These are phyloP conservation scores for Steinernema feltiae DNA, from an alignment of 1,140 invertebrate species.

Conservation along the genomic window DNA sequence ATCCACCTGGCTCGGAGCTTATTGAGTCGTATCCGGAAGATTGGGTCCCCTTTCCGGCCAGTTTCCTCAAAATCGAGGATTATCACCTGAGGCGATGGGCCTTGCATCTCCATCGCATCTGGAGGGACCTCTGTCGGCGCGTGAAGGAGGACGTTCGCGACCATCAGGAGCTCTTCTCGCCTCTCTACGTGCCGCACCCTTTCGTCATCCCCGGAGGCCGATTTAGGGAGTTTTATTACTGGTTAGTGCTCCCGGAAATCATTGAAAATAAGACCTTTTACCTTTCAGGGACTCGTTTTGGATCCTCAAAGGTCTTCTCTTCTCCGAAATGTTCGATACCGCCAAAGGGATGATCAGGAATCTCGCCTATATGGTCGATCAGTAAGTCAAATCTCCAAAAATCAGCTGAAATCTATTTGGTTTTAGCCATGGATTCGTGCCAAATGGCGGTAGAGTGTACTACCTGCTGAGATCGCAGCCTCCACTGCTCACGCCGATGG, in stretches of 20 bases:
- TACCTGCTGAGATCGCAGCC: slow-evolving; percentile 77
- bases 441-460: slow-evolving; percentile 80
- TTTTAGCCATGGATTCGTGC: slow-evolving; percentile 69
- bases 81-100: slow-evolving; percentile 63
- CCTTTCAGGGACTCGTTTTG: slow-evolving; percentile 74
- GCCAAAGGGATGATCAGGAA: slow-evolving; percentile 70
- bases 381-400: slow-evolving; percentile 25
- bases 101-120: slow-evolving; percentile 65
- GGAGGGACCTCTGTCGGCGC: slow-evolving; percentile 72
- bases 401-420: slow-evolving; percentile 18
- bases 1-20: slow-evolving; percentile 61
- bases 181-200: slow-evolving; percentile 79
- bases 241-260: slow-evolving; percentile 53
- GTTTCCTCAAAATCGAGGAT: slow-evolving; percentile 66
- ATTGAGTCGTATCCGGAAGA: slow-evolving; percentile 46
- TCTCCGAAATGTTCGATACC: slow-evolving; percentile 75
- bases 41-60: slow-evolving; percentile 53
- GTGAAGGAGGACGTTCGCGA: slow-evolving; percentile 69
- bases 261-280: background rate
- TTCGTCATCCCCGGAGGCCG: slow-evolving; percentile 86
- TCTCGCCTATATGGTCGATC: slow-evolving; percentile 40
- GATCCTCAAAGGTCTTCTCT: slow-evolving; percentile 76
- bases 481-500: slow-evolving; percentile 75
- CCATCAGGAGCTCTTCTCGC: slow-evolving; percentile 69
- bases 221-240: slow-evolving; percentile 80